Evolutionary conservation across 1,140 invertebrate species (phyloP), one percentile per base, ranked within the genome.

Genomic region (Acromyrmex echinatior): DNA sequence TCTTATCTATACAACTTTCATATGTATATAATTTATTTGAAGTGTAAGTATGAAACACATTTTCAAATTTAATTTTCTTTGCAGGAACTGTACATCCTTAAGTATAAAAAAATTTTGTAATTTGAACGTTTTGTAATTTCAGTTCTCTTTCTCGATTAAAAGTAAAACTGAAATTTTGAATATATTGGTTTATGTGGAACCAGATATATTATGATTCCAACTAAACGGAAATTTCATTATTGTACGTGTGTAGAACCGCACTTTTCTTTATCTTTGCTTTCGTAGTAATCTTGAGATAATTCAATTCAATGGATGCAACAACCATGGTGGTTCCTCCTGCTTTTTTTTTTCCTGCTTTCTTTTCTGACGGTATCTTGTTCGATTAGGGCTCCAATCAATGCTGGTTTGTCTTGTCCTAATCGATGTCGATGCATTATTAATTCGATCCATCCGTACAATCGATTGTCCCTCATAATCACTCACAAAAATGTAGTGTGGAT

Each of bases 401-500:
- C 39, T 80, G 3, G 21, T 62, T 12, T 91, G 90, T 14, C 78
- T 25, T 62, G 90, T 92, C 73, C 88, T 92, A 0, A 87, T 39
- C 3, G 62, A 74, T 0, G 65, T 56, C 6, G 81, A 21, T 45
- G n/a, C 3, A 1, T 68, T 70, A n/a, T 21, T 63, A 2, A 14
- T 12, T 7, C 25, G 5, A 92, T 74, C 76, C 93, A 78, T 87
- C 92, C 77, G 66, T 87, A 14, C 81, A 91, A 0, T 21, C 6
- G 39, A 5, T 31, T 31, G 45, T 58, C 86, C 25, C 9, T 92
- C 87, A 1, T 76, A 85, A 35, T 93, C 93, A 49, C 93, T 92
- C 68, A 91, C 92, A 77, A 97, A 97, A 79, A 95, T 96, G 92
- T 96, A 97, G 21, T 96, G 93, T 16, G 92, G 87, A 68, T 97